Base-by-base conservation (phyloP, 2,888 invertebrate species). In the Poecilus cupreus region DNA sequence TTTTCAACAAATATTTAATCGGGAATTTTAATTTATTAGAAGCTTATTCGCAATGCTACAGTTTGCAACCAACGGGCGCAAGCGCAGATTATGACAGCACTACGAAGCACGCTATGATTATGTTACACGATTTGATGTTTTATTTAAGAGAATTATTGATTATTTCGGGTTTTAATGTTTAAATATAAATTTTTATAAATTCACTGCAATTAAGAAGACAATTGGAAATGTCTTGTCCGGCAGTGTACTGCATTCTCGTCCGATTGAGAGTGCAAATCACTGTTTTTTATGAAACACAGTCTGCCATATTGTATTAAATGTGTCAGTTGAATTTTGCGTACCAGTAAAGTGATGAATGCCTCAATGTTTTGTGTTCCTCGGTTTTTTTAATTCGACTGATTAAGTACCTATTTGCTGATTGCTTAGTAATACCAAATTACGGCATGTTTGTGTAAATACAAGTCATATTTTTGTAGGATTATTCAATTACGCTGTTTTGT, bases 361-460 rank as follows among this genome's bases (percentile, higher is more conserved):
- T 82, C 80, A 82, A 37, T 80, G 81, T 82, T 74, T 79, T 68
- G 68, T 78, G 80, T 82, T 81, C 77, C 77, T 81, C 72, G 57
- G 76, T 75, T 75, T 75, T 54, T 74, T 80, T 64, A 82, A 84
- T 83, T 84, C 82, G 85, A 85, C 84, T 85, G 85, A 85, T 84
- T 49, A 72, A 32, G 84, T 84, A 82, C 83, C 84, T 84, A 82
- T 83, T 82, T 82, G 83, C 83, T 82, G 70, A 80, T 72, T 80
- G 80, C 80, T 80, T 80, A 70, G 80, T 54, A 84, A 83, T 84
- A 83, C 81, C 82, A 82, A 76, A 82, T 83, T 83, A 85, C 83
- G 85, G 86, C 87, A 87, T 87, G 87, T 87, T 87, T 87, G 87
- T 88, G 87, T 87, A 86, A 86, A 85, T 85, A 72, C 64, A 64